phyloP scores from a whole-genome alignment of 2,797 vertebrate species.

The Poeciliopsis presidionis region DNA sequence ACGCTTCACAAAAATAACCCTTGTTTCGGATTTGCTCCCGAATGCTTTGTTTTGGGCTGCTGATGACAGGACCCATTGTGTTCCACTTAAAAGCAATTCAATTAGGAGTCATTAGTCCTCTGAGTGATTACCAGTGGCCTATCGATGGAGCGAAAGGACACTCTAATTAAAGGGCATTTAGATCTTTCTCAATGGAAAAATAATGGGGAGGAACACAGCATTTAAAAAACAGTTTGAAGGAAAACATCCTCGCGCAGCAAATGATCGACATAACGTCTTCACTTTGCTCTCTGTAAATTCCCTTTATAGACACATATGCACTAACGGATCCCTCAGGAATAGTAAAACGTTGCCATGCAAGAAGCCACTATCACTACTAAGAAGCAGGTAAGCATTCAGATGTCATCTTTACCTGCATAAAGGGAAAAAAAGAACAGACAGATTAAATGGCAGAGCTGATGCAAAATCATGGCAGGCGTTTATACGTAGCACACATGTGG shows the following conservation, averaged over 20 bases:
- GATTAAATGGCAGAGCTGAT: conserved; percentile 74
- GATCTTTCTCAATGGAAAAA: conserved; percentile 79
- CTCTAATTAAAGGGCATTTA: conserved; percentile 86
- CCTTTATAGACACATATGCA: conserved; percentile 81
- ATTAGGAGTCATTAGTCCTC: conserved; percentile 84
- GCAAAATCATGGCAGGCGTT: conserved; percentile 75
- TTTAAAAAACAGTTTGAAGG: conserved; percentile 84
- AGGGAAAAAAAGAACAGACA: conserved; percentile 51
- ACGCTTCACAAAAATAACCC: conserved; percentile 57
- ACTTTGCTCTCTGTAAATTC: conserved; percentile 80
- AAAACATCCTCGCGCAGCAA: conserved; percentile 81
- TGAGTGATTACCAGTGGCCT: conserved; percentile 83
- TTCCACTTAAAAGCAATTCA: conserved; percentile 83
- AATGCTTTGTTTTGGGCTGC: conserved; percentile 72
- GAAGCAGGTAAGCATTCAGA: conserved; percentile 79
- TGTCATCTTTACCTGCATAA: conserved; percentile 65
- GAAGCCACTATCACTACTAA: conserved; percentile 56
- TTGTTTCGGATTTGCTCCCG: conserved; percentile 61
- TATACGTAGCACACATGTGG: conserved; percentile 66
- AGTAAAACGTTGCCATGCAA: conserved; percentile 78
- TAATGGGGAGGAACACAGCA: conserved; percentile 81
- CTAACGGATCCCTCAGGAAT: conserved; percentile 82
- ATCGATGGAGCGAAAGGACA: conserved; percentile 83
- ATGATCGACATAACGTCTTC: conserved; percentile 82
- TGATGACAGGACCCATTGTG: conserved; percentile 75